Conservation (phyloP, 2,113 vertebrate species). For the Cathartes aura region DNA sequence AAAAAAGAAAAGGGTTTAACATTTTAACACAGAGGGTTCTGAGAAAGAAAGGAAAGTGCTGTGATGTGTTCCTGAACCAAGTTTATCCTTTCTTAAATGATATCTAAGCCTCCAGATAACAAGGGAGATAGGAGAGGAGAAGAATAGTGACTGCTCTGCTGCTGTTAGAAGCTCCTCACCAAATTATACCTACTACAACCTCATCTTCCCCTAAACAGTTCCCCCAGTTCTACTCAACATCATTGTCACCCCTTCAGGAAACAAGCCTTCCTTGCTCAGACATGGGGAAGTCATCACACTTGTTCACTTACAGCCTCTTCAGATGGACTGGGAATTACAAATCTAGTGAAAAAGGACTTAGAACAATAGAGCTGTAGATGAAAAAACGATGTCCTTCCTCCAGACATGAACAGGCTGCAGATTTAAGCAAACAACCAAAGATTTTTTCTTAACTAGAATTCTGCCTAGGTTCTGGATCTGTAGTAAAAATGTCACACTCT, state of each 20-base stretch:
- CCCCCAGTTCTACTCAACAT: not conserved
- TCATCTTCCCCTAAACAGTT: not conserved
- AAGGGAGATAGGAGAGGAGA: not conserved
- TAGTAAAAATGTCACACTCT: not conserved
- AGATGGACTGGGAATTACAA: not conserved
- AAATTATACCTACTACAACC: not conserved
- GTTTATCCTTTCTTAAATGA: not conserved
- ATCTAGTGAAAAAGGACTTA: not conserved
- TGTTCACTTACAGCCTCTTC: not conserved
- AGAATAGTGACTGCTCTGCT: not conserved
- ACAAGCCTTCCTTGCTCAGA: not conserved
- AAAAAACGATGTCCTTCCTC: not conserved
- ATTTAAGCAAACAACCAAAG: not conserved
- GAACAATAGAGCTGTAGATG: not conserved
- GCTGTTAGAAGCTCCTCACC: not conserved
- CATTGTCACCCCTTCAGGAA: not conserved
- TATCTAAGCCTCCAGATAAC: not conserved
- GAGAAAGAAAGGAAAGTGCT: not conserved
- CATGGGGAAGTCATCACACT: not conserved
- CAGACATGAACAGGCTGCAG: not conserved
- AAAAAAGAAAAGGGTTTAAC: not conserved
- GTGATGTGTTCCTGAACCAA: not conserved
- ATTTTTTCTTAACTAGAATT: not conserved
- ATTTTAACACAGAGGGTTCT: not conserved
- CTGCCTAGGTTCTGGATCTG: not conserved